Evolutionary conservation across 2,888 invertebrate species (phyloP).

Genomic region (Syrista parreyssii): DNA sequence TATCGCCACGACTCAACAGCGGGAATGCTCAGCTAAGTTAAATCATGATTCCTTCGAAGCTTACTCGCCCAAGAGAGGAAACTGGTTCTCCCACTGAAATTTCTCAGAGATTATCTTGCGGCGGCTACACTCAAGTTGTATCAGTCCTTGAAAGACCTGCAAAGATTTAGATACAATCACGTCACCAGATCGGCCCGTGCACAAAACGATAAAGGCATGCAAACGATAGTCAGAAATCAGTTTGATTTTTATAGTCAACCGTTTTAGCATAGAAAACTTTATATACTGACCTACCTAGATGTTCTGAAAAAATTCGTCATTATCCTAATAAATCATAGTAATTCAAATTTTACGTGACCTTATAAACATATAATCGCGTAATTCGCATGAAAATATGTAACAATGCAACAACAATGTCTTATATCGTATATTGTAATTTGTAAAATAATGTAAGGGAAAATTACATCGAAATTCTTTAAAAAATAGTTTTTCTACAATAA

Average conservation of each 20-base stretch:
- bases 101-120: conserved; percentile 20
- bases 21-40: not conserved
- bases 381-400: not conserved
- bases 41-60: not conserved
- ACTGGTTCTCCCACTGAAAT: conserved; percentile 32
- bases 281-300: not conserved
- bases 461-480: no score
- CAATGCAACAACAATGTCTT: not conserved
- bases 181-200: not conserved
- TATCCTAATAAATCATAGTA: not conserved
- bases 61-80: conserved; percentile 11
- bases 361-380: not conserved
- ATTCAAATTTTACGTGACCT: not conserved
- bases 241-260: not conserved
- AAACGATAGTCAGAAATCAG: not conserved
- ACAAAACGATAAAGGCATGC: not conserved
- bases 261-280: not conserved
- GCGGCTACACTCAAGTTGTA: conserved; percentile 16
- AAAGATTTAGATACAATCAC: not conserved
- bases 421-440: not conserved
- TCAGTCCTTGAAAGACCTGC: conserved; percentile 12
- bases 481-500: not conserved
- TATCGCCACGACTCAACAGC: not conserved
- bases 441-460: not conserved
- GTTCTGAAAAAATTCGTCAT: not conserved